Percentiles rank a stretch among this genome's conserved stretches.
Conservation (phyloP, 2,113 vertebrate species). For the Solenodon paradoxus region DNA sequence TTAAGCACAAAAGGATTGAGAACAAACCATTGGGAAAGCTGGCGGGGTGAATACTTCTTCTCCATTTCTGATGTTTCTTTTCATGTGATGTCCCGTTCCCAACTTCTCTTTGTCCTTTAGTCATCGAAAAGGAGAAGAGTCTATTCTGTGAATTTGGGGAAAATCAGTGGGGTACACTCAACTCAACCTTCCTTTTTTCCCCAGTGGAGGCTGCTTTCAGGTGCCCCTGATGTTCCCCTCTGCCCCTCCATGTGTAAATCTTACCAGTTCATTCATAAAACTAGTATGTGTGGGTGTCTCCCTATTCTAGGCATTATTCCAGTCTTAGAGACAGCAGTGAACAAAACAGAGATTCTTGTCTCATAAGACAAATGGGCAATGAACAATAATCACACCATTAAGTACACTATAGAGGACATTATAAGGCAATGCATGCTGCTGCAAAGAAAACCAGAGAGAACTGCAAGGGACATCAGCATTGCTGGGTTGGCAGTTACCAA, state of each 20-base stretch:
- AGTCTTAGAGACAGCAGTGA: not conserved
- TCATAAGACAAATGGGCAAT: not conserved
- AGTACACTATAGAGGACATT: not conserved
- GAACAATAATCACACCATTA: not conserved
- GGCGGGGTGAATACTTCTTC: not conserved
- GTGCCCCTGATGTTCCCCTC: not conserved
- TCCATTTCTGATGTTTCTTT: not conserved
- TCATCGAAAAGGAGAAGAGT: not conserved
- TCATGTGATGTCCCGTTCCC: not conserved
- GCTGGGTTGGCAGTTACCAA: accelerated
- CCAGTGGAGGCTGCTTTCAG: not conserved
- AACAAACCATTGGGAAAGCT: not conserved
- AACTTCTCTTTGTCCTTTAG: not conserved
- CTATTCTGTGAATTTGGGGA: not conserved
- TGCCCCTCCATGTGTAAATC: not conserved
- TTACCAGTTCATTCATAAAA: not conserved
- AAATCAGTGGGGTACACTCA: not conserved
- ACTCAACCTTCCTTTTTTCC: not conserved
- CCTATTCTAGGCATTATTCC: not conserved
- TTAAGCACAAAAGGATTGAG: not conserved
- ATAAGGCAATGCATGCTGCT: not conserved
- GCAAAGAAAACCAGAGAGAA: not conserved
- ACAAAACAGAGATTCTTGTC: not conserved
- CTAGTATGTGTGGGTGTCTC: not conserved
- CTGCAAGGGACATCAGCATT: not conserved